Evolutionary conservation across 2,113 vertebrate genomes (phyloP), one percentile per base, ranked within the genome.

Genomic region (Pao palembangensis): DNA sequence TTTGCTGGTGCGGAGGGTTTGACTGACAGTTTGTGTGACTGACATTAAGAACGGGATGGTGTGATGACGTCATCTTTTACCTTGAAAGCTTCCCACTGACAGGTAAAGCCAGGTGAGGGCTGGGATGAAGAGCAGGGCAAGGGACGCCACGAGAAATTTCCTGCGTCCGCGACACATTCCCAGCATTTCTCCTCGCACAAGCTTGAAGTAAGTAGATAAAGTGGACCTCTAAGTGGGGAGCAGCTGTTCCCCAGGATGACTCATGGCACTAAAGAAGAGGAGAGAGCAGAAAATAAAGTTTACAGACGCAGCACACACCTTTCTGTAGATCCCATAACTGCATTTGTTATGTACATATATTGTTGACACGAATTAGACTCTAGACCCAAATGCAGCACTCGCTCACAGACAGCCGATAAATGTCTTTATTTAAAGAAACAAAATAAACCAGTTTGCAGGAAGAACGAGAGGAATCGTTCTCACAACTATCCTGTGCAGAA

Each of bases 91-190:
- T 34, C 94, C 93, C 11, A 94, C 91, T 61, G 98, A 96, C 65
- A 99, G 88, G 87, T 98, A 99, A 73, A 99, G 93, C 97, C 97
- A 99, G 7, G 93, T 98, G 81, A 99, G 51, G 0, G 96, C 95
- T 6, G 97, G 96, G 80, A 99, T 93, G 76, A 97, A 98, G 69
- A 99, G 92, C 78, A 96, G 72, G 19, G 92, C 95, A 64, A 98
- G 84, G 58, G 94, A 94, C 80, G 94, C 96, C 87, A 91, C 94
- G 91, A 99, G 89, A 91, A 99, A 96, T 90, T 97, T 98, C 93
- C 96, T 93, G 91, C 96, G 93, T 82, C 97, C 96, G 69, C 97
- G 94, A 92, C 96, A 99, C 92, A 98, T 94, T 88, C 95, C 97
- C 91, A 98, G 94, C 96, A 99, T 99, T 92, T 93, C 98, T 91